Evolutionary conservation across 2,113 vertebrate genomes (phyloP), one percentile per base, ranked within the genome.

Genomic region (Calyptomena viridis): DNA sequence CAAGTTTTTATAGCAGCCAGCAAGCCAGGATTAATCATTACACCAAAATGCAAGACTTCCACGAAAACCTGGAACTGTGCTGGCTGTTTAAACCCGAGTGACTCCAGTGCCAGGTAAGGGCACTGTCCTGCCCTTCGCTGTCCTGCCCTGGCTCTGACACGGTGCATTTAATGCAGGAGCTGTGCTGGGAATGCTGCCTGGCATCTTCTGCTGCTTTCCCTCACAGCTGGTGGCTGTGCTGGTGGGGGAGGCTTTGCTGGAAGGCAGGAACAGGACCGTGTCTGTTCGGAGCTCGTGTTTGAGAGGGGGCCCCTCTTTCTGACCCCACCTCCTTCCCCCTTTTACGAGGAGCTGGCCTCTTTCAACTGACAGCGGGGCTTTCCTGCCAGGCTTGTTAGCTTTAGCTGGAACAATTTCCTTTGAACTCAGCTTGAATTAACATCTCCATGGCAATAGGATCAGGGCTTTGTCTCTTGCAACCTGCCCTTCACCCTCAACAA

Each of bases 361-460:
- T 52, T 84, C 87, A 76, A 33, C 95, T 96, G 96, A 95, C 97
- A 95, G 95, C 58, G 3, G 67, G 23, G 89, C 94, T 97, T 95
- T 95, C 89, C 96, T 94, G 93, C 92, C 95, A 96, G 96, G 46
- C 96, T 95, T 95, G 96, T 98, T 96, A 97, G 97, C 97, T 97
- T 96, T 94, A 96, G 96, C 95, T 91, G 94, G 93, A 97, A 90
- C 95, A 58, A 91, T 95, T 98, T 96, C 97, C 97, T 98, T 98
- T 98, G 98, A 98, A 98, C 98, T 98, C 95, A 63, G 94, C 96
- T 97, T 97, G 97, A 98, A 97, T 98, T 97, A 96, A 93, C 96
- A 97, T 98, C 97, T 96, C 98, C 97, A 98, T 97, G 97, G 98
- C 89, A 68, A 98, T 97, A 92, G 94, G 97, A 97, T 87, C 89